phyloP scores from a whole-genome alignment of 2,113 vertebrate genomes.

The Erpornis zantholeuca region DNA sequence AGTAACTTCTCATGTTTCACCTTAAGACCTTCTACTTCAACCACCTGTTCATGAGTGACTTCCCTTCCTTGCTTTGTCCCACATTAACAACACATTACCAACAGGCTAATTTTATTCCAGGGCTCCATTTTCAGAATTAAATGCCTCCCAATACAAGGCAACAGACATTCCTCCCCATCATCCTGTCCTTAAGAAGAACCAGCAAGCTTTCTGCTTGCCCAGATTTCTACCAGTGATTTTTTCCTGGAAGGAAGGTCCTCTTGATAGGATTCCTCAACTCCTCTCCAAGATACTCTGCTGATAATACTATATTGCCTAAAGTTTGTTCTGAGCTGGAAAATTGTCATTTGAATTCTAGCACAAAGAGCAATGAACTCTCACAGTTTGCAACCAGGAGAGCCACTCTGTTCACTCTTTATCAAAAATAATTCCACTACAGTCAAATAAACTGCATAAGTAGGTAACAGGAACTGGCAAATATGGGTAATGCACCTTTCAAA shows the following conservation, averaged over 20 bases:
- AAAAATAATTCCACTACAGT: not conserved
- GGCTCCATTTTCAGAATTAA: not conserved
- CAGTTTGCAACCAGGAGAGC: not conserved
- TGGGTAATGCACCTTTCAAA: not conserved
- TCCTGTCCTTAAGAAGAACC: not conserved
- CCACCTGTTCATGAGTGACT: not conserved
- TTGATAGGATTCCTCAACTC: not conserved
- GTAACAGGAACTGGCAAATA: not conserved
- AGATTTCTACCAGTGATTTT: not conserved
- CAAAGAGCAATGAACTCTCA: not conserved
- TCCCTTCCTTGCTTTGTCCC: not conserved
- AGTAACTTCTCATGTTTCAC: not conserved
- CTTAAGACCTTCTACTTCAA: not conserved
- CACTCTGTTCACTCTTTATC: not conserved
- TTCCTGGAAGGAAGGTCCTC: not conserved
- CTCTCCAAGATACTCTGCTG: not conserved
- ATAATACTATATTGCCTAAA: not conserved
- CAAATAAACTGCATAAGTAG: not conserved
- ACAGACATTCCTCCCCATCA: not conserved
- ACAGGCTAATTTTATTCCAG: not conserved
- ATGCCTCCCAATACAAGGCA: not conserved
- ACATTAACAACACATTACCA: not conserved
- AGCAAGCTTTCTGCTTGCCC: not conserved
- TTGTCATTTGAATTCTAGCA: not conserved
- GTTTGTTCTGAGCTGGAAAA: not conserved